Conservation (phyloP, 1,140 invertebrate species). For the Pogonognathellus flavescens region DNA sequence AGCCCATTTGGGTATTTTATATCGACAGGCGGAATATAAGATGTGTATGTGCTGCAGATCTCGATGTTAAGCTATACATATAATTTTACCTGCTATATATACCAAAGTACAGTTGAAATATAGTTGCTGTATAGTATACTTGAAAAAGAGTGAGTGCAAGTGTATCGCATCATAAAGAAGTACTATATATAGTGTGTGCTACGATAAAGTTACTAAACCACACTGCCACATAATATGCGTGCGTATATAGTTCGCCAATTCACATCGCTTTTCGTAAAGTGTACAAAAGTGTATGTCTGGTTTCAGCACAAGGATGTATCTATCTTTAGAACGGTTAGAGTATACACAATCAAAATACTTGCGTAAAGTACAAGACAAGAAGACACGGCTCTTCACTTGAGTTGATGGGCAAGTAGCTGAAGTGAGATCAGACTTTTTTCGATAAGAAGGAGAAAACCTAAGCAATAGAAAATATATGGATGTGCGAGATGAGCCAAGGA, state of each 20-base stretch:
- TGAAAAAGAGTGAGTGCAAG: neutral
- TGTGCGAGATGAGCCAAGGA: constrained; percentile 7
- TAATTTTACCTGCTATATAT: neutral
- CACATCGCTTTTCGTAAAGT: constrained; percentile 7
- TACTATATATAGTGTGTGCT: neutral
- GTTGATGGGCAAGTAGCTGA: constrained; percentile 22
- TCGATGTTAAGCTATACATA: neutral
- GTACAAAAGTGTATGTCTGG: neutral
- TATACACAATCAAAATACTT: neutral
- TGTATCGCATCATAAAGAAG: neutral
- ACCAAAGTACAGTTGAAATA: neutral
- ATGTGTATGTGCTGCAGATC: neutral
- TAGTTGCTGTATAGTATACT: neutral
- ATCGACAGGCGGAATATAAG: constrained; percentile 10
- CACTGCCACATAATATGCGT: neutral
- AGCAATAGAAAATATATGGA: constrained; percentile 44
- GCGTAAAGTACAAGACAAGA: constrained; percentile 5
- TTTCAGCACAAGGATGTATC: no score
- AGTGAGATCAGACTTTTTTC: neutral
- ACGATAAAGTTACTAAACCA: neutral
- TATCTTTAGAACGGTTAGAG: neutral
- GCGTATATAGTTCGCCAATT: neutral
- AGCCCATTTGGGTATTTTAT: constrained; percentile 52
- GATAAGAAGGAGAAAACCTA: neutral
- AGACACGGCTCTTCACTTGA: constrained; percentile 41